Base-by-base conservation (phyloP, 2,888 invertebrate species). In the Lasioglossum marginatum region DNA sequence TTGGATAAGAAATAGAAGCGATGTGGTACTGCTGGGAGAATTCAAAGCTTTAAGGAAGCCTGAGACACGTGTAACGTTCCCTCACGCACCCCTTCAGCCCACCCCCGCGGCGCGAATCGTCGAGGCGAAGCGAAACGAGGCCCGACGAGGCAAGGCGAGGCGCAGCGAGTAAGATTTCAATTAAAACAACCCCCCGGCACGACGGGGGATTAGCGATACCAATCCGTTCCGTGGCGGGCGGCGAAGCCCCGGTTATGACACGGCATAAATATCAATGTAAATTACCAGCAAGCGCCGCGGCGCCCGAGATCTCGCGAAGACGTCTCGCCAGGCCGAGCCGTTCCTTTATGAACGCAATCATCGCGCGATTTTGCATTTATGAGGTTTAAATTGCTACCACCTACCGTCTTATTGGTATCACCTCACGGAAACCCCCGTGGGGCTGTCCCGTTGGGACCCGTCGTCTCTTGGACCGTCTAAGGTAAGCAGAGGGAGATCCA, bases 201-300 rank as follows among this genome's bases (percentile, higher is more conserved):
- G 90, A 91, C 91, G 87, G 91, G 85, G 95, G 95, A 95, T 95
- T 95, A 95, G 93, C 93, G 92, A 93, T 94, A 94, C 94, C 94
- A 95, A 95, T 95, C 94, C 94, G 93, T 89, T 90, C 79, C 90
- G 89, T 85, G 79, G 84, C 88, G 87, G 83, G 85, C 88, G 86
- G 77, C 82, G 85, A 81, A 87, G 90, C 82, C 92, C 88, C 92
- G 94, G 95, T 95, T 95, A 95, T 95, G 95, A 95, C 95, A 92
- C 92, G 93, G 95, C 95, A 95, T 95, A 95, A 95, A 95, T 95
- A 95, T 95, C 95, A 94, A 94, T 94, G 95, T 95, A 95, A 95
- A 95, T 95, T 95, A 94, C 93, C 93, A 89, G 83, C 83, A 83
- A 81, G 82, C 82, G 79, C 37, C 77, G 75, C 60, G 34, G 77